Conservation (phyloP, 2,888 invertebrate species). For the Watsonalla binaria region DNA sequence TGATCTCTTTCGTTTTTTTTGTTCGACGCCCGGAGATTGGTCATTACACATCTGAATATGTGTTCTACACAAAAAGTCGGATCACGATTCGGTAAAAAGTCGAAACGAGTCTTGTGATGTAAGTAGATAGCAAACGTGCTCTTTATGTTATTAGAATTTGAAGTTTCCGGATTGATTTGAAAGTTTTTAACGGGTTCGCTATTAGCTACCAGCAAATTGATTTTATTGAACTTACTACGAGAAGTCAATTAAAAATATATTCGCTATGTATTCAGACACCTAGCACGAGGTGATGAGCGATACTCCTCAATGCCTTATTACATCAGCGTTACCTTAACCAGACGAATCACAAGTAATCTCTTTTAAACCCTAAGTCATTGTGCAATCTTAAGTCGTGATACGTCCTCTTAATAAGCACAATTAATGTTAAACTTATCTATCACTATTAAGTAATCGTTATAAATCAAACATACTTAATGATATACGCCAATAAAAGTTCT, state of each 20-base stretch:
- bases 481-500: neutral
- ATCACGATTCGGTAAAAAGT: slow-evolving; percentile 72
- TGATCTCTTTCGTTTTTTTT: slow-evolving; percentile 61
- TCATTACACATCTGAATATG: slow-evolving; percentile 77
- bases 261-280: slow-evolving; percentile 2
- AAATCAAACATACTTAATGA: neutral
- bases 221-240: slow-evolving; percentile 34
- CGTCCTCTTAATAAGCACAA: neutral
- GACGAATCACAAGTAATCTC: neutral
- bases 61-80: slow-evolving; percentile 67
- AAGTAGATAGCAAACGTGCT: slow-evolving; percentile 72
- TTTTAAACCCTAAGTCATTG: neutral
- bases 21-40: slow-evolving; percentile 72
- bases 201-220: slow-evolving; percentile 33
- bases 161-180: slow-evolving; percentile 70
- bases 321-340: neutral
- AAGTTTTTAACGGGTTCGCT: slow-evolving; percentile 40
- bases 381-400: neutral
- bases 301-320: neutral
- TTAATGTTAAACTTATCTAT: neutral
- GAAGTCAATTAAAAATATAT: slow-evolving; percentile 19
- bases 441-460: neutral
- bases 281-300: neutral
- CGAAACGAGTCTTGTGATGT: slow-evolving; percentile 59
- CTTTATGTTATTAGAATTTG: slow-evolving; percentile 69